A percentile compares a stretch with the other conserved stretches of the same genome.
phyloP scores from a whole-genome alignment of 2,113 vertebrate species.

The Leucosticte australis region DNA sequence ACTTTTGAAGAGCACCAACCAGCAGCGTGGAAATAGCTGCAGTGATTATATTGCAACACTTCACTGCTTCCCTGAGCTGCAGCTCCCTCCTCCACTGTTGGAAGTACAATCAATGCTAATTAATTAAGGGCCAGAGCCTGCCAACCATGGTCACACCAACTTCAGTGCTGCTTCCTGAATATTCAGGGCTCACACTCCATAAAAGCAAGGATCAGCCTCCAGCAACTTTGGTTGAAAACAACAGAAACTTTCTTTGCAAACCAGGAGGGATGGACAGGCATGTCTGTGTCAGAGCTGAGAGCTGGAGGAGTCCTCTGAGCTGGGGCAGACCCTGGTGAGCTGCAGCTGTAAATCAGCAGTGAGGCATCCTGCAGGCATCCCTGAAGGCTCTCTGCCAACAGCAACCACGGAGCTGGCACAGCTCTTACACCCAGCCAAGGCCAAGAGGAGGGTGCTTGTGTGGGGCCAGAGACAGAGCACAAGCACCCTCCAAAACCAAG shows the following conservation, averaged over 20 bases:
- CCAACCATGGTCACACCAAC: neutral
- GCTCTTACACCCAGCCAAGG: neutral
- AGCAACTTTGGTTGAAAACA: neutral
- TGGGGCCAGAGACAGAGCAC: neutral
- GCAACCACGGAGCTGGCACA: neutral
- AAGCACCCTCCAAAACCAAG: neutral
- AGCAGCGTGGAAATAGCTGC: neutral
- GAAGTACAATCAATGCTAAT: conserved; percentile 52
- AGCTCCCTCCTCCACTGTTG: conserved; percentile 19
- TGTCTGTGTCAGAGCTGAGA: neutral
- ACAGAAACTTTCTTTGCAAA: neutral
- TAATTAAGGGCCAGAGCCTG: conserved; percentile 47
- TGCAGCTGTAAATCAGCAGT: neutral
- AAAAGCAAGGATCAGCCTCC: neutral
- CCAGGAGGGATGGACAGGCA: neutral
- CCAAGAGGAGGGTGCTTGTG: accelerated
- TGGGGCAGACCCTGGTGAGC: neutral
- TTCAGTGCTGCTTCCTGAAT: conserved; percentile 16
- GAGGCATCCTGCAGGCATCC: neutral
- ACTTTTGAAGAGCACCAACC: neutral
- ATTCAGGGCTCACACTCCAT: neutral
- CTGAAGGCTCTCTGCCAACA: neutral
- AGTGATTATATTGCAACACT: conserved; percentile 15
- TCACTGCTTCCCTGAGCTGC: conserved; percentile 18
- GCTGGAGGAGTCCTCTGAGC: accelerated